A percentile compares a stretch with the other conserved stretches of the same genome.
Conservation (phyloP, 2,113 vertebrate genomes). For the Pseudopipra pipra region DNA sequence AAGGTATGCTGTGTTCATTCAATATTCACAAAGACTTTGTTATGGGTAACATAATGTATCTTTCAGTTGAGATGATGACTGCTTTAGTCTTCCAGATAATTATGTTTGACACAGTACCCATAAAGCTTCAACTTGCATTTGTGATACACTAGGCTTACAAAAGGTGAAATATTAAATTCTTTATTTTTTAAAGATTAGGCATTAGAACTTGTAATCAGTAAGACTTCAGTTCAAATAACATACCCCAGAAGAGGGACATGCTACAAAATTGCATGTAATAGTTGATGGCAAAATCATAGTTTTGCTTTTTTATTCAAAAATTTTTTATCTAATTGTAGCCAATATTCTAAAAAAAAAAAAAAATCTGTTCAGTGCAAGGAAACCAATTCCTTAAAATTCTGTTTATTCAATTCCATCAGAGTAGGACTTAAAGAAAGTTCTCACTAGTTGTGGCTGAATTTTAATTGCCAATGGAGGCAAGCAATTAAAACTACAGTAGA, state of each 20-base stretch:
- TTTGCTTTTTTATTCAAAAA: neutral
- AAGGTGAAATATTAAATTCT: conserved; percentile 4
- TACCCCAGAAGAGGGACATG: neutral
- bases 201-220: neutral
- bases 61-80: neutral
- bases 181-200: neutral
- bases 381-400: neutral
- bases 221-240: neutral
- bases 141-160: neutral
- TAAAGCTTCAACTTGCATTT: neutral
- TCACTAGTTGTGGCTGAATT: neutral
- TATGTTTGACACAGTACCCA: neutral
- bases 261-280: neutral
- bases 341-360: neutral
- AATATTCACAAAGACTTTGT: neutral
- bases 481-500: neutral
- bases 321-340: neutral
- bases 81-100: conserved; percentile 16
- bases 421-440: neutral
- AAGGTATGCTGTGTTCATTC: neutral
- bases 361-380: neutral
- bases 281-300: neutral
- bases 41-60: neutral
- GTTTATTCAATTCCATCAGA: neutral
- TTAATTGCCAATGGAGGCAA: neutral